Percentiles rank a stretch among this genome's conserved stretches.
These are phyloP conservation scores for Euphonia xanthogaster DNA, from an alignment of 2,797 vertebrate species.

Conservation along the genomic window DNA sequence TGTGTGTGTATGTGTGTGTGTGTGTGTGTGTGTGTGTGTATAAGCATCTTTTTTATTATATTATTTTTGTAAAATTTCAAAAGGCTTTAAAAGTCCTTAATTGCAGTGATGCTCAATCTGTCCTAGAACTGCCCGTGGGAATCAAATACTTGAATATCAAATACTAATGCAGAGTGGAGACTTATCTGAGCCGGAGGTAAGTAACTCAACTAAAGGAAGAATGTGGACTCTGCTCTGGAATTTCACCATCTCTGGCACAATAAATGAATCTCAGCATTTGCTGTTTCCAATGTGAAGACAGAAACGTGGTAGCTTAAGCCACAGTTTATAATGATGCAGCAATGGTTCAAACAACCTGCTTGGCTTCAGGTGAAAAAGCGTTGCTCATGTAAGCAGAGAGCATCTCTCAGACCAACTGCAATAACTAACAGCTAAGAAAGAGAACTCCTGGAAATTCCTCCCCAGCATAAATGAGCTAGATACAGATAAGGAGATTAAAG, in stretches of 20 bases:
- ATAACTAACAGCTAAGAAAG: background rate
- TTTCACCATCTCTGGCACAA: background rate
- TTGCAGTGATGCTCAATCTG: background rate
- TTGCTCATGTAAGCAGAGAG: background rate
- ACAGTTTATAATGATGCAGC: background rate
- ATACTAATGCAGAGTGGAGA: background rate
- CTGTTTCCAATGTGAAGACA: background rate
- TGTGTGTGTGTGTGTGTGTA: no score
- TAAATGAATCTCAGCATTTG: background rate
- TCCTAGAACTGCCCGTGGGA: background rate
- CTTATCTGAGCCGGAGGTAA: background rate
- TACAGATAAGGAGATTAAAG: background rate
- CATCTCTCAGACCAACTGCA: background rate
- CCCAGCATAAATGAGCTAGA: background rate
- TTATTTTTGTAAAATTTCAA: background rate
- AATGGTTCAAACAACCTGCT: background rate
- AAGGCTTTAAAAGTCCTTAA: background rate
- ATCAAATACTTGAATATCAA: background rate
- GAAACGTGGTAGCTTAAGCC: background rate
- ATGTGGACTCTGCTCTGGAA: background rate
- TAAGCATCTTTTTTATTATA: background rate
- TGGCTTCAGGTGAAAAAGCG: background rate
- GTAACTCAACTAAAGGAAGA: background rate
- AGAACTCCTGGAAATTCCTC: background rate
- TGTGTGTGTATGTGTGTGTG: no score